Base-by-base conservation (phyloP, 2,888 invertebrate genomes). In the Lochmaea crataegi region DNA sequence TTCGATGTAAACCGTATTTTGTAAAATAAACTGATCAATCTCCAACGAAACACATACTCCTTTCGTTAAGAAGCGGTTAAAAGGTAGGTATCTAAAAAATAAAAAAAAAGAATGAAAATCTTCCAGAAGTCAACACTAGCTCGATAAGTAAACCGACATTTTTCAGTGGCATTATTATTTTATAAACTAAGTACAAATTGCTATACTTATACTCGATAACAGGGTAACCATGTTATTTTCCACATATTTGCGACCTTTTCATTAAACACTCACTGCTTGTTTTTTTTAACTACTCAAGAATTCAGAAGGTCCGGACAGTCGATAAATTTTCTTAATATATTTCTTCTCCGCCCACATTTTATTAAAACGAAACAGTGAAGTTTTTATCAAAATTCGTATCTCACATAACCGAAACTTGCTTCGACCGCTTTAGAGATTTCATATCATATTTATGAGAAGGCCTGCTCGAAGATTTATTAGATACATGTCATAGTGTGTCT, bases 101-200 rank as follows among this genome's bases (percentile, higher is more conserved):
- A n/a, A 69, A 64, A 18, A 69, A 63, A 64, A 63, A 14, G 22
- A 48, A 16, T 2, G 4, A 5, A 51, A 63, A 68, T 53, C 58
- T 26, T 51, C 45, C 67, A 67, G 67, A 60, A 67, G 67, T 67
- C 67, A 64, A 56, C 63, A 64, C 64, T 64, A 64, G 7, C 63
- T 10, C 71, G 75, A 53, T 73, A 67, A 73, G 75, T 75, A 78
- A 75, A 76, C 75, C 53, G 80, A 81, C 83, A 83, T 83, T 83
- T 83, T 83, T 81, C 84, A 82, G 84, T 83, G 83, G 84, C 84
- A 79, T 78, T 80, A 82, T 83, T 83, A 81, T 82, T 83, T 82
- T 80, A 83, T 83, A 83, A 83, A 82, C 83, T 82, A 83, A 83
- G 83, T 83, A 83, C 83, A 84, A 84, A 84, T 83, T 84, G 83